phyloP scores from a whole-genome alignment of 2,888 invertebrate genomes.

The Chaitophorus viminalis region DNA sequence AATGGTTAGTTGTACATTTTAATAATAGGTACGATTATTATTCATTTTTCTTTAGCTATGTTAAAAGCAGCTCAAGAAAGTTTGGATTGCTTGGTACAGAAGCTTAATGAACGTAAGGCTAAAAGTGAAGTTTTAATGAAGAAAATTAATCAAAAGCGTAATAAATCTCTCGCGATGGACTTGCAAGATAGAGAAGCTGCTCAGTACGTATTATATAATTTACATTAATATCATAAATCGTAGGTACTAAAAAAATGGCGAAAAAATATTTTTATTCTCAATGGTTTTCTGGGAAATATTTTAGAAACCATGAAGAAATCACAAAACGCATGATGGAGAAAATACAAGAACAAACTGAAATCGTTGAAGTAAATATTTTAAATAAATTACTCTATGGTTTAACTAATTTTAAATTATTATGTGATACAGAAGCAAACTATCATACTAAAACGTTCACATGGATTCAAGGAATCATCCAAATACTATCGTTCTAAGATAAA shows the following conservation, averaged over 20 bases:
- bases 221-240: neutral
- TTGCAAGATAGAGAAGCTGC: slow-evolving; percentile 31
- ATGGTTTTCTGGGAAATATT: neutral
- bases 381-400: neutral
- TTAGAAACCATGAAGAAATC: slow-evolving; percentile 43
- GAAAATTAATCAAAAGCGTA: slow-evolving; percentile 37
- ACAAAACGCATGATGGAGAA: slow-evolving; percentile 52
- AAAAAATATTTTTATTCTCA: no score
- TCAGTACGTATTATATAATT: slow-evolving; percentile 18
- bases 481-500: slow-evolving; percentile 32
- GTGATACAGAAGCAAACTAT: slow-evolving; percentile 29
- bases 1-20: neutral
- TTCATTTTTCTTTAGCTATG: slow-evolving; percentile 18
- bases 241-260: neutral
- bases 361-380: slow-evolving; percentile 32
- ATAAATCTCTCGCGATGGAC: slow-evolving; percentile 1
- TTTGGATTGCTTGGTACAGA: slow-evolving; percentile 41
- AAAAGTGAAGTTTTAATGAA: slow-evolving; percentile 43
- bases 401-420: neutral
- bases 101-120: slow-evolving; percentile 45
- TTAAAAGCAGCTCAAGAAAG: slow-evolving; percentile 40
- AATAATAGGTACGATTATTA: neutral
- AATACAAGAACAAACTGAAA: slow-evolving; percentile 53
- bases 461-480: slow-evolving; percentile 35
- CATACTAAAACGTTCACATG: slow-evolving; percentile 32